Conservation (phyloP, 2,888 invertebrate species). For the Nemotelus nigrinus region DNA sequence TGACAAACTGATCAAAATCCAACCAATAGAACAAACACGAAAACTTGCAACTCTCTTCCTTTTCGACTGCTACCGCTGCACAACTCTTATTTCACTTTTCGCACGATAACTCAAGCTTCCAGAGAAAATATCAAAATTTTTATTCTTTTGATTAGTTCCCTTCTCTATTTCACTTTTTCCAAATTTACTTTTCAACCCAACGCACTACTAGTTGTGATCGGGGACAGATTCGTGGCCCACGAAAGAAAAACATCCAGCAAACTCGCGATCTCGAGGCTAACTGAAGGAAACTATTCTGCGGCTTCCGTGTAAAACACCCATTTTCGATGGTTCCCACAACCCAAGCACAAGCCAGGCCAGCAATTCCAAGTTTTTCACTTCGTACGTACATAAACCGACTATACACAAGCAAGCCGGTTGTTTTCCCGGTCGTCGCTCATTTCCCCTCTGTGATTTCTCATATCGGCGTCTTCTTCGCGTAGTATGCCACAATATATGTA, state of each 20-base stretch:
- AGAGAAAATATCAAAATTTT: no score
- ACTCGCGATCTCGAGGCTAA: conserved; percentile 33
- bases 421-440: no score
- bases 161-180: neutral
- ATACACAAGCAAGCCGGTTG: no score
- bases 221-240: conserved; percentile 23
- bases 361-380: neutral
- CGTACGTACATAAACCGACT: neutral
- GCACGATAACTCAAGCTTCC: no score
- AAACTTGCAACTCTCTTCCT: neutral
- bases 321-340: neutral
- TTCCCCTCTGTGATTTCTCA: no score
- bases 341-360: neutral
- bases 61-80: neutral
- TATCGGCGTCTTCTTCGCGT: no score
- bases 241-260: conserved; percentile 25
- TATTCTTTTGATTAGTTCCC: no score
- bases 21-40: neutral
- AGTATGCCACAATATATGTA: no score
- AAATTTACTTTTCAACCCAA: neutral
- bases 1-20: neutral
- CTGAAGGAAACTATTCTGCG: conserved; percentile 10
- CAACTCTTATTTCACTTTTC: no score
- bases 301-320: conserved; percentile 16
- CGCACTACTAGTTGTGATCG: conserved; percentile 17